phyloP scores from a whole-genome alignment of 2,888 invertebrate species.

The Thereva unica region DNA sequence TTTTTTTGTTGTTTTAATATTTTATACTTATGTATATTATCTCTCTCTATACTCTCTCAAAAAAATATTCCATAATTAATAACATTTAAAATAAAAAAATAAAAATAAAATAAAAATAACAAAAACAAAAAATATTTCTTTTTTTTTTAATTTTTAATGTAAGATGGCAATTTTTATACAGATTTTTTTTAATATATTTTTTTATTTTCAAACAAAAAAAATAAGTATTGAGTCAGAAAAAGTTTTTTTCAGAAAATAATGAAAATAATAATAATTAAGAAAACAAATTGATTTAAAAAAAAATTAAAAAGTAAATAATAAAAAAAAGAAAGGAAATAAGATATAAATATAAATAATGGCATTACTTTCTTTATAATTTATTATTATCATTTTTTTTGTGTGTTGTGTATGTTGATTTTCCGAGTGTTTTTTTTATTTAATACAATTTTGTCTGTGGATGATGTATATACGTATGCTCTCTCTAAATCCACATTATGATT shows the following conservation, averaged over 20 bases:
- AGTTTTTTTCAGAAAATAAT: constrained; percentile 5
- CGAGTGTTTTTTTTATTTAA: no score
- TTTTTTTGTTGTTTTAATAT: no score
- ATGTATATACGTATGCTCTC: no score
- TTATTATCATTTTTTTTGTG: background rate
- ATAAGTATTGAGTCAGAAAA: no score
- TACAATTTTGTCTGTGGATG: no score
- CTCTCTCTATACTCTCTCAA: background rate
- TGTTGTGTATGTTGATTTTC: no score
- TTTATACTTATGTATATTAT: no score
- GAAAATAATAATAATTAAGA: constrained; percentile 21
- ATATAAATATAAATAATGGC: constrained; percentile 36
- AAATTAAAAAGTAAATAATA: constrained; percentile 23
- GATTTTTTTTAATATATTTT: no score
- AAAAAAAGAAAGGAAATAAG: constrained; percentile 23
- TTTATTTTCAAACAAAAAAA: no score
- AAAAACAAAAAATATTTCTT: background rate
- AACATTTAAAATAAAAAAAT: background rate
- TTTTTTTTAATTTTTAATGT: background rate
- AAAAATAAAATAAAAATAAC: background rate
- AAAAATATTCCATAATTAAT: background rate
- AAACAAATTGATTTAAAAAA: constrained; percentile 29
- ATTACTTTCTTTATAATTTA: constrained; percentile 27
- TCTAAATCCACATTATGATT: no score
- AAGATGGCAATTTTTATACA: background rate